Evolutionary conservation across 2,888 invertebrate species (phyloP).

Genomic region (Suillia variegata): DNA sequence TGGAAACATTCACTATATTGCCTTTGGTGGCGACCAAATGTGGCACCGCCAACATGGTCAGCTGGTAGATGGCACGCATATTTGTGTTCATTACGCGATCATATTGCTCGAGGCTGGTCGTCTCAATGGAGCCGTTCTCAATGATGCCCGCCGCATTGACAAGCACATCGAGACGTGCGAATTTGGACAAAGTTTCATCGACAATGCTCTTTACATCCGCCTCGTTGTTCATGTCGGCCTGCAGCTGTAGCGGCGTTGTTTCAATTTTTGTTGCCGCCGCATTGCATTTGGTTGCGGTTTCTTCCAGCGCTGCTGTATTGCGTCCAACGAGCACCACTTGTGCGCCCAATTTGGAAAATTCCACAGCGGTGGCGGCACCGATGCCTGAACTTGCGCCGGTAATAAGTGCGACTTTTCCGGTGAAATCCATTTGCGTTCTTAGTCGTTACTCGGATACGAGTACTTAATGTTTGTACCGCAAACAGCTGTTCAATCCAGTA

Average conservation of each 20-base stretch:
- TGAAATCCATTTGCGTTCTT: conserved; percentile 67
- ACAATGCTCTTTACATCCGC: conserved; percentile 74
- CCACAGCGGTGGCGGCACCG: conserved; percentile 72
- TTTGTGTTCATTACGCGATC: conserved; percentile 91
- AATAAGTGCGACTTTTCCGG: conserved; percentile 67
- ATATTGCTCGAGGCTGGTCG: conserved; percentile 82
- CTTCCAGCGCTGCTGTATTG: conserved; percentile 67
- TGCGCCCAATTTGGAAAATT: conserved; percentile 72
- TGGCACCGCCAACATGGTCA: conserved; percentile 88
- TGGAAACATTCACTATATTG: conserved; percentile 94
- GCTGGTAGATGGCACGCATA: conserved; percentile 78
- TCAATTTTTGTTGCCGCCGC: conserved; percentile 34
- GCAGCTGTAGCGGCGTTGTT: conserved; percentile 65
- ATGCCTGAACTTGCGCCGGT: conserved; percentile 79
- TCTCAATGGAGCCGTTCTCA: conserved; percentile 83
- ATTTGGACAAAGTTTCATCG: conserved; percentile 74
- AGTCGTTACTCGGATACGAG: no score
- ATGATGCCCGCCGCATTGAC: conserved; percentile 90
- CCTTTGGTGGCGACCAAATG: conserved; percentile 83
- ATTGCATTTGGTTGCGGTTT: conserved; percentile 66
- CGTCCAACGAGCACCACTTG: conserved; percentile 71
- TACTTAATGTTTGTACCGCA: no score
- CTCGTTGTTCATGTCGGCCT: conserved; percentile 78
- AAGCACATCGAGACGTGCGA: conserved; percentile 79
- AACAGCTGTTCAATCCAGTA: no score